Base-by-base conservation (phyloP, 2,888 invertebrate genomes). In the Thymelicus sylvestris region DNA sequence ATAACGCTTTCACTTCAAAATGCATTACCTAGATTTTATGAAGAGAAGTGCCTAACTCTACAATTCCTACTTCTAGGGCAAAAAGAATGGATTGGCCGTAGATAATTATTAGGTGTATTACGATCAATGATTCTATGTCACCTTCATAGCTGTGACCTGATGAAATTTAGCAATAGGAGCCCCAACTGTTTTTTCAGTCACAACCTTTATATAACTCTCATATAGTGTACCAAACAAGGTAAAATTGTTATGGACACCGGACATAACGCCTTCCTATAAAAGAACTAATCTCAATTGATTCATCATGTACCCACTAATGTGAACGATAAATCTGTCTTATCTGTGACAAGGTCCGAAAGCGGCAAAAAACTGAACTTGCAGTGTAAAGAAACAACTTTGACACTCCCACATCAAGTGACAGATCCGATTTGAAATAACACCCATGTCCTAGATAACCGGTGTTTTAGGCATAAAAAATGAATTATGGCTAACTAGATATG, bases 361-460 rank as follows among this genome's bases (percentile, higher is more conserved):
- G 60, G 70, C 74, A 75, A 67, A 72, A 73, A 72, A 64, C 44
- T 50, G 39, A 60, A 41, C 65, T 64, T 44, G 62, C n/a, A 47
- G 73, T 72, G 74, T 73, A 74, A 72, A 73, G 66, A 72, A 69
- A 74, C 50, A 71, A 71, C 75, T 70, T 71, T 72, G 72, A 68
- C 69, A 74, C 70, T 60, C 69, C 66, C 66, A 44, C 66, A 52
- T 55, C 31, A n/a, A 63, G 44, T 47, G 64, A 69, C 64, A 69
- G 65, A 39, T 70, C 48, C 59, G 31, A 70, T 70, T 65, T 50
- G 64, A 65, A 52, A 65, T 60, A 59, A 70, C 70, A 70, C 59
- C 60, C 41, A 69, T 70, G 62, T 70, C 70, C 70, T 70, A 70
- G 65, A 65, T 70, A 70, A 70, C 59, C 48, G 41, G 50, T 60